Evolutionary conservation across 2,113 vertebrate genomes (phyloP).

Genomic region (Laticauda laticaudata): DNA sequence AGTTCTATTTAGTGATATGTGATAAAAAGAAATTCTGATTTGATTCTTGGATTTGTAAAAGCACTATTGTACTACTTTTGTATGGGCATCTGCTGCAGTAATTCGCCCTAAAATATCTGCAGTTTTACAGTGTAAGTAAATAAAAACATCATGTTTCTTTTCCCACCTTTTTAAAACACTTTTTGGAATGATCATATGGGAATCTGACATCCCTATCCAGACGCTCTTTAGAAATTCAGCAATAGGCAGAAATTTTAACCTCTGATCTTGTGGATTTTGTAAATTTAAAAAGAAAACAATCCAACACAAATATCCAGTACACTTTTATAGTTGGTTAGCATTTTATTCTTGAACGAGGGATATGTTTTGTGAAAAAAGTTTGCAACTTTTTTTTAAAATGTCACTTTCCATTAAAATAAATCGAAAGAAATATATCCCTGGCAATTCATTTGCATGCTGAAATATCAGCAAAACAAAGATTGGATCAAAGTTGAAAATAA

Average conservation of each 20-base stretch:
- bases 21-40: not conserved
- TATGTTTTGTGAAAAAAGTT: not conserved
- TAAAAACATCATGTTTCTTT: not conserved
- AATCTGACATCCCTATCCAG: not conserved
- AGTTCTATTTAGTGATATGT: not conserved
- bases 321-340: not conserved
- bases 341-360: not conserved
- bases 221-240: not conserved
- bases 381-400: not conserved
- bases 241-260: not conserved
- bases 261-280: not conserved
- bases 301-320: not conserved
- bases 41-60: not conserved
- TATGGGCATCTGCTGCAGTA: not conserved
- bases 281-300: not conserved
- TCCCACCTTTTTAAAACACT: not conserved
- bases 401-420: not conserved
- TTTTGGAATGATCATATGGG: not conserved
- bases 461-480: not conserved
- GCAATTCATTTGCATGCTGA: not conserved
- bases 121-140: not conserved
- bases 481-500: not conserved
- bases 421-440: not conserved
- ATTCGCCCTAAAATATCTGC: not conserved
- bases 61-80: not conserved